Evolutionary conservation across 2,113 vertebrate genomes (phyloP).

Genomic region (Rissa tridactyla): DNA sequence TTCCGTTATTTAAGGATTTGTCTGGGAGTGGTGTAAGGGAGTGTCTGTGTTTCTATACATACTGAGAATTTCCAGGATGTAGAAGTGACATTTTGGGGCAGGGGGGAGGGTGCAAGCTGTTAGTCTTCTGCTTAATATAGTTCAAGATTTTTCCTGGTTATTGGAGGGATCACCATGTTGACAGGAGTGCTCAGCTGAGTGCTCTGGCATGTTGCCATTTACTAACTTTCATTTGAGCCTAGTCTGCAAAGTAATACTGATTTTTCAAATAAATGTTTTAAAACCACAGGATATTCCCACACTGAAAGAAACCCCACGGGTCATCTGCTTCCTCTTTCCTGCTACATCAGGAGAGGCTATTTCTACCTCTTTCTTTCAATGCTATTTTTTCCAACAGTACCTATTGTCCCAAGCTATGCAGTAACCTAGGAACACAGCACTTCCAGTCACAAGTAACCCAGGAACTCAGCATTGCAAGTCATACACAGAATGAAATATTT

Average conservation of each 20-base stretch:
- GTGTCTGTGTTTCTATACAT: background rate
- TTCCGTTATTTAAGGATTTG: background rate
- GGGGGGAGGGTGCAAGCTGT: background rate
- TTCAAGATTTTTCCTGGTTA: background rate
- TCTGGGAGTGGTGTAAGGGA: background rate
- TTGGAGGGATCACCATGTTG: background rate
- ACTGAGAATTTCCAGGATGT: background rate
- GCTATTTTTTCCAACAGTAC: background rate
- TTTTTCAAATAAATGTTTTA: conserved; percentile 18
- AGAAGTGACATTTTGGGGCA: background rate
- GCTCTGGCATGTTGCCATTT: background rate
- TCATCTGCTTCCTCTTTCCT: background rate
- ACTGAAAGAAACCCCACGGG: background rate
- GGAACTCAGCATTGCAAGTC: background rate
- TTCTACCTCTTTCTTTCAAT: background rate
- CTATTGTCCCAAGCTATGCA: background rate
- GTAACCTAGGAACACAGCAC: background rate
- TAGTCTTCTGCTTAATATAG: background rate
- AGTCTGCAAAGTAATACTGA: background rate
- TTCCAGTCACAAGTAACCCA: background rate
- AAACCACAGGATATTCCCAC: conserved; percentile 22
- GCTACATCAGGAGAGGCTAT: background rate
- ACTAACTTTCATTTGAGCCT: background rate
- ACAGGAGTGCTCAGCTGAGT: background rate
- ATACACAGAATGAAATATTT: background rate